A percentile compares a stretch with the other conserved stretches of the same genome.
phyloP scores from a whole-genome alignment of 2,113 vertebrate species.

The Speoplatyrhinus poulsoni region DNA sequence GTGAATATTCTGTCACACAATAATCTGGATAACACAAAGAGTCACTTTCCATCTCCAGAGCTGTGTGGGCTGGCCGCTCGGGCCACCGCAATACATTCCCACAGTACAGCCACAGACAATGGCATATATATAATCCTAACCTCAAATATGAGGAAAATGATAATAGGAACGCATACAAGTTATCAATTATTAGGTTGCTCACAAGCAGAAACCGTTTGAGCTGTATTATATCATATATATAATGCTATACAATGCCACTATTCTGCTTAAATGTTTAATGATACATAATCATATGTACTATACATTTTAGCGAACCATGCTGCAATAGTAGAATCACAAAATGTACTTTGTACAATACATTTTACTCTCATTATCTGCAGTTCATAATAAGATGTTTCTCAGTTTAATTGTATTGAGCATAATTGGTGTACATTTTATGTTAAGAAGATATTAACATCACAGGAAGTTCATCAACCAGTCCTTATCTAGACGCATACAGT shows the following conservation, averaged over 20 bases:
- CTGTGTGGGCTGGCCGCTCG: slow-evolving; percentile 26
- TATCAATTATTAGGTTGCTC: background rate
- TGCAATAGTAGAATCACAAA: too few species aligned
- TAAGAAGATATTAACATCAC: slow-evolving; percentile 1
- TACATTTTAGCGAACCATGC: too few species aligned
- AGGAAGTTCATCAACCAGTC: slow-evolving; percentile 1
- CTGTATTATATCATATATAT: background rate
- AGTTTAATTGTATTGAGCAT: background rate
- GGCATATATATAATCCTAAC: slow-evolving; percentile 23
- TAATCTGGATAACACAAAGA: slow-evolving; percentile 52
- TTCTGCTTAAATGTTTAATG: too few species aligned
- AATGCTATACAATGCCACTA: background rate
- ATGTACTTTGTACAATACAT: too few species aligned
- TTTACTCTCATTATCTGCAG: too few species aligned
- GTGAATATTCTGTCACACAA: background rate
- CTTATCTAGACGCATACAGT: slow-evolving; percentile 23
- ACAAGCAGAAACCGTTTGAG: background rate
- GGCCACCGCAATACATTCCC: slow-evolving; percentile 33
- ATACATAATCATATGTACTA: too few species aligned
- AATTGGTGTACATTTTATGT: background rate
- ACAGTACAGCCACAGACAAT: slow-evolving; percentile 25
- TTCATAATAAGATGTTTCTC: too few species aligned
- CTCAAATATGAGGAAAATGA: slow-evolving; percentile 4
- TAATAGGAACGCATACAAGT: background rate
- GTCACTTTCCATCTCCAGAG: slow-evolving; percentile 38